Evolutionary conservation across 92 coral and sea anemone genomes (phyloP), one percentile per base, ranked within the genome.

Genomic region (Actinostola sp.): DNA sequence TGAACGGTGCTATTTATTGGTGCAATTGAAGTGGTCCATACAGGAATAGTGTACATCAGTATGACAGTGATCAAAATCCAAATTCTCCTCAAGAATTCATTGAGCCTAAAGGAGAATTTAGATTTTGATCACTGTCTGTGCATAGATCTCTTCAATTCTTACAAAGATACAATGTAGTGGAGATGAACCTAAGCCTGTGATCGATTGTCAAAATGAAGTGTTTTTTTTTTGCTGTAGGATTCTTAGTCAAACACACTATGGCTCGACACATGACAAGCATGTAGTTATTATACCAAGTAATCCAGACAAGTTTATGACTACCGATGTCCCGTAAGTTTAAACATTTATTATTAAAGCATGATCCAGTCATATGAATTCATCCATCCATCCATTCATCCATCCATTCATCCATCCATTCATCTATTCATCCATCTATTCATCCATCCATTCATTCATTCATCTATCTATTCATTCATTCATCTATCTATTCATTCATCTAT

Each of bases 251-350:
- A 91, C 98, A 20, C 98, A 94, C 52, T 94, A 80, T 88, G 97
- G 98, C 25, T 88, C 82, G 45, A 62, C 84, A 30, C 92, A 94
- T 13, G 85, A 88, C 73, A 94, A 83, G 59, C 98, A 94, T 74
- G 51, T 89, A 15, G 81, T 94, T 36, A 82, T 94, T 31, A 82
- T 94, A 74, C 76, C 97, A 53, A 83, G 97, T 20, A 91, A 84
- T 70, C 94, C 92, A 42, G 75, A 73, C 60, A 75, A 42, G 19
- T 88, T 67, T 61, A 94, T 94, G 98, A 83, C 92, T 1, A 81
- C 90, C 13, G 98, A 94, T 77, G 88, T 94, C 20, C 97, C 98
- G 98, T 94, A 83, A 88, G 98, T 88, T 26, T 26, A 20, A 53
- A 20, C 5, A 2, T 39, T 39, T 39, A 7, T 7, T 39, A 39